Evolutionary conservation across 2,113 vertebrate genomes (phyloP).

Genomic region (Percopsis transmontana): DNA sequence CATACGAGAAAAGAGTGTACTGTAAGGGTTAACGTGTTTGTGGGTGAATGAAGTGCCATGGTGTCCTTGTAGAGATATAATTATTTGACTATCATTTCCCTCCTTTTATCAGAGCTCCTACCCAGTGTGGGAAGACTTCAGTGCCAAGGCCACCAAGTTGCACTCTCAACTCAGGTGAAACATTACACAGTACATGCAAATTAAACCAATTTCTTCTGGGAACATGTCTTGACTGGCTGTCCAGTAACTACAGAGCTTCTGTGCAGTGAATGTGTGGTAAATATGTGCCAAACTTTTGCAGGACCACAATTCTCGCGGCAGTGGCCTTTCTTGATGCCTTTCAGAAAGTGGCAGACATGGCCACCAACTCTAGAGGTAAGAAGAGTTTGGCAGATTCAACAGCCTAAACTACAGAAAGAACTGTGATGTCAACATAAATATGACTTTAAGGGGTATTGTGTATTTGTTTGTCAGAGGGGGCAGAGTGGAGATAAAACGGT

Average conservation of each 20-base stretch:
- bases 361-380: constrained; percentile 97
- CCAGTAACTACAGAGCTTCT: constrained; percentile 18
- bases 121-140: constrained; percentile 98
- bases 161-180: constrained; percentile 97
- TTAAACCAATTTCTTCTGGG: background rate
- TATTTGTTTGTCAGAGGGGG: no score
- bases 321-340: constrained; percentile 98
- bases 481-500: no score
- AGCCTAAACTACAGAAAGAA: background rate
- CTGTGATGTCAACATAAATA: background rate
- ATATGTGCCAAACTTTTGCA: constrained; percentile 58
- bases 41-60: background rate
- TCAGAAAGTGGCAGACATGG: constrained; percentile 99
- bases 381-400: background rate
- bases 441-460: no score
- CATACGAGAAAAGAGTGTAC: background rate
- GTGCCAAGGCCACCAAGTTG: constrained; percentile 96
- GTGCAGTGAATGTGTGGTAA: constrained; percentile 7
- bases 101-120: constrained; percentile 88
- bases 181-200: background rate
- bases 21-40: background rate
- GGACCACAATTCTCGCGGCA: constrained; percentile 94
- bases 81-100: constrained; percentile 17
- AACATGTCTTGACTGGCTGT: constrained; percentile 11
- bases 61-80: constrained; percentile 9